Conservation (phyloP, 1,140 invertebrate genomes). For the Papilio dardanus region DNA sequence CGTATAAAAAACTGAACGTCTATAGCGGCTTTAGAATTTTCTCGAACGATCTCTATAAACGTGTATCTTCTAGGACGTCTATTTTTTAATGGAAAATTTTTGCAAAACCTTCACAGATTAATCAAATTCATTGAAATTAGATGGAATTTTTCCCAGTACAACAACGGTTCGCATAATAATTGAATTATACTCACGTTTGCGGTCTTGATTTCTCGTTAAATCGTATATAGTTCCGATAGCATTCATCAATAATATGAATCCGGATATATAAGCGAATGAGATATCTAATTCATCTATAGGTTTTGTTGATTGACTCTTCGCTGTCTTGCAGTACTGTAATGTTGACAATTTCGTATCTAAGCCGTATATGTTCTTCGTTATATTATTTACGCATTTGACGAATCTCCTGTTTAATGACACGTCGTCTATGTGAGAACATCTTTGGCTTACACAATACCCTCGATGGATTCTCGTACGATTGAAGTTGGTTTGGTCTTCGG, state of each 20-base stretch:
- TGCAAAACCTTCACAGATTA: not conserved
- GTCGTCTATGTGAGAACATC: constrained; percentile 45
- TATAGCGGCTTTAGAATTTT: not conserved
- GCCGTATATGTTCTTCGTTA: constrained; percentile 44
- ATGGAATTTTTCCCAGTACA: constrained; percentile 4
- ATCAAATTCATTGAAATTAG: not conserved
- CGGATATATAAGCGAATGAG: constrained; percentile 40
- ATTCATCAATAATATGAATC: constrained; percentile 48
- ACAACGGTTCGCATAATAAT: constrained; percentile 20
- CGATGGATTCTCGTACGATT: constrained; percentile 58
- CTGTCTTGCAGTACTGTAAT: constrained; percentile 50
- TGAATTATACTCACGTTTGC: constrained; percentile 50
- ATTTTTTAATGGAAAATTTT: not conserved
- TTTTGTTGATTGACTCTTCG: not conserved
- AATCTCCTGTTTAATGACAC: constrained; percentile 38
- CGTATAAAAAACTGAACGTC: not conserved
- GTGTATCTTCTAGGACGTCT: not conserved
- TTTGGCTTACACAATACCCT: constrained; percentile 53
- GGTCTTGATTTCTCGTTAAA: constrained; percentile 44
- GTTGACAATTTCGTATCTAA: constrained; percentile 42
- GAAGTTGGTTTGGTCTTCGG: constrained; percentile 49
- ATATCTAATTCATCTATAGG: constrained; percentile 46
- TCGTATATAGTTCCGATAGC: constrained; percentile 56
- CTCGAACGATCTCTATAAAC: not conserved
- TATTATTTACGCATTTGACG: constrained; percentile 51